phyloP scores from a whole-genome alignment of 2,888 invertebrate species.

The Auanema sp. region DNA sequence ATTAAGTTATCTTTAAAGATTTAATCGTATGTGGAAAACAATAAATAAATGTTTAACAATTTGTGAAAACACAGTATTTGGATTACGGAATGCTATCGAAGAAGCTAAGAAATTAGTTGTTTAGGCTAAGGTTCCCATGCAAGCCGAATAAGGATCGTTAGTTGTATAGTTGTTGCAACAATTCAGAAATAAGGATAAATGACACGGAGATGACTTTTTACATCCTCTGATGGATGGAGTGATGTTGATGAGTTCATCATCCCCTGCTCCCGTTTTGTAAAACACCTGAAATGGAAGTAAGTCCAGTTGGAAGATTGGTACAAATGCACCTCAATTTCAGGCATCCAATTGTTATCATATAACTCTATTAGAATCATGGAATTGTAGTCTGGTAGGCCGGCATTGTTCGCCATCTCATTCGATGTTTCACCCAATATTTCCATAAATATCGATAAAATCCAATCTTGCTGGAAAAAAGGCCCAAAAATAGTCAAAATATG shows the following conservation, averaged over 20 bases:
- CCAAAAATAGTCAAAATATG: slow-evolving; percentile 1
- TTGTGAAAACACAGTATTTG: too few relatives aligned
- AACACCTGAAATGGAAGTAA: neutral
- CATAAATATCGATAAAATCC: neutral
- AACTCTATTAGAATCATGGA: neutral
- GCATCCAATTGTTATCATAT: neutral
- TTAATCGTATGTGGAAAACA: too few relatives aligned
- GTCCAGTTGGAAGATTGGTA: neutral
- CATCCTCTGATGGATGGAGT: neutral
- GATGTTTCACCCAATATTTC: neutral
- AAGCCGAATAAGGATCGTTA: neutral
- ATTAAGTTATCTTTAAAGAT: too few relatives aligned
- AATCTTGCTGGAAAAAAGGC: slow-evolving; percentile 1
- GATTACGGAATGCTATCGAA: too few relatives aligned
- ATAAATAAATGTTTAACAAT: too few relatives aligned
- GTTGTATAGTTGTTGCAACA: slow-evolving; percentile 1
- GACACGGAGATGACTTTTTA: neutral
- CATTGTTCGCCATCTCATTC: neutral
- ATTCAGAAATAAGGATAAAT: neutral
- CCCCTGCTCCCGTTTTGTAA: neutral
- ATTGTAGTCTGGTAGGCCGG: neutral
- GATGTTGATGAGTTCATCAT: neutral
- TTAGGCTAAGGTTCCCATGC: neutral
- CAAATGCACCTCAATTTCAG: neutral
- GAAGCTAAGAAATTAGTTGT: too few relatives aligned